phyloP scores from a whole-genome alignment of 2,888 invertebrate species.

The Magallana nippona region DNA sequence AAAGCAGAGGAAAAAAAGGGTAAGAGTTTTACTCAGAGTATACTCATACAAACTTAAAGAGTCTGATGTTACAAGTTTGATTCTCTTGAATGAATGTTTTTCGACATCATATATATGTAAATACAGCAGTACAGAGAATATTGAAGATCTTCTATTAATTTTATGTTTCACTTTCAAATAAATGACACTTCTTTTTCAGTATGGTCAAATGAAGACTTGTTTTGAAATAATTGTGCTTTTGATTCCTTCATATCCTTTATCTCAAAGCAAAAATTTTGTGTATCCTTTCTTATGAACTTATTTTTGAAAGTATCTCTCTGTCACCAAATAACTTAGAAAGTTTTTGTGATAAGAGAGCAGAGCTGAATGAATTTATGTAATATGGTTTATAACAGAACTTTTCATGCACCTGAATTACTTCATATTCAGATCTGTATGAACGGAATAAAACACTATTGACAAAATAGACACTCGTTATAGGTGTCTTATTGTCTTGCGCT shows the following conservation, averaged over 20 bases:
- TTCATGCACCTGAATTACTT: slow-evolving; percentile 5
- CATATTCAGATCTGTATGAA: slow-evolving; percentile 2
- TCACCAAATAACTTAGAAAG: too few relatives aligned
- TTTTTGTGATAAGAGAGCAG: too few relatives aligned
- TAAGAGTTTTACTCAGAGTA: slow-evolving; percentile 36
- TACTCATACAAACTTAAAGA: too few relatives aligned
- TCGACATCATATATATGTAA: not conserved
- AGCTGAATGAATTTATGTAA: not conserved
- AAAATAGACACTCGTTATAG: too few relatives aligned
- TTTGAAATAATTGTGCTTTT: slow-evolving; percentile 25
- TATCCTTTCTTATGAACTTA: not conserved
- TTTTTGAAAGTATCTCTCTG: not conserved
- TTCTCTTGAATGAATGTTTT: not conserved
- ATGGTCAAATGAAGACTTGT: slow-evolving; percentile 35
- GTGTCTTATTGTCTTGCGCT: too few relatives aligned
- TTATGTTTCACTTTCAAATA: not conserved
- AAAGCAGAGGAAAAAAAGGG: slow-evolving; percentile 61
- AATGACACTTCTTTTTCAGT: slow-evolving; percentile 43
- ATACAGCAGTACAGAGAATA: not conserved
- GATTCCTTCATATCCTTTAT: slow-evolving; percentile 30
- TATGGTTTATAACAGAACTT: not conserved
- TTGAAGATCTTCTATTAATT: too few relatives aligned
- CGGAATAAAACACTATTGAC: too few relatives aligned
- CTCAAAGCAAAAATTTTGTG: slow-evolving; percentile 2
- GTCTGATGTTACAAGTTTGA: too few relatives aligned